phyloP scores from a whole-genome alignment of 2,797 vertebrate species.

The Lateolabrax maculatus region DNA sequence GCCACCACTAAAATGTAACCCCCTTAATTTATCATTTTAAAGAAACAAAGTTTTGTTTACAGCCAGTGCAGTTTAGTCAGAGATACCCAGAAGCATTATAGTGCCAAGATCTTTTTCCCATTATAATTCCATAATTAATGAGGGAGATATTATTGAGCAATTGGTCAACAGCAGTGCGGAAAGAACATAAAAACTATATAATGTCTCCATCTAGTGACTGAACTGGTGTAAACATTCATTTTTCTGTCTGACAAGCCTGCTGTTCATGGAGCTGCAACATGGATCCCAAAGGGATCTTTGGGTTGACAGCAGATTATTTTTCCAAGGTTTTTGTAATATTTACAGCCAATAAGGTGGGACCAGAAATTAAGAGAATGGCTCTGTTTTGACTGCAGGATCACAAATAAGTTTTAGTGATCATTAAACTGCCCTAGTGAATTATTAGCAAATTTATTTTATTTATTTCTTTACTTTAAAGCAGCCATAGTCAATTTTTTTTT shows the following conservation, averaged over 20 bases:
- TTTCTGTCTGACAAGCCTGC: background rate
- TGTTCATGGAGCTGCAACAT: background rate
- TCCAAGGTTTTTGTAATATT: background rate
- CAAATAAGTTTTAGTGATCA: background rate
- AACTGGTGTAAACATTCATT: background rate
- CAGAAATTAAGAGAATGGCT: background rate
- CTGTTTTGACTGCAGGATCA: slow-evolving; percentile 1
- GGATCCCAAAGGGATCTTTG: too few species aligned
- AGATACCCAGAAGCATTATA: background rate
- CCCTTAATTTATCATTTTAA: background rate
- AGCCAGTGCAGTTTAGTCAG: background rate
- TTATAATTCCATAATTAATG: slow-evolving; percentile 16
- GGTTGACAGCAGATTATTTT: background rate
- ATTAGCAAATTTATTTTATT: too few species aligned
- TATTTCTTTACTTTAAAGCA: background rate
- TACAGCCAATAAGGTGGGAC: background rate
- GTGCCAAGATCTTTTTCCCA: background rate
- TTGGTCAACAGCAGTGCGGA: background rate
- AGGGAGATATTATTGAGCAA: slow-evolving; percentile 1
- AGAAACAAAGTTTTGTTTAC: slow-evolving; percentile 8
- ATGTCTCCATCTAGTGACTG: slow-evolving; percentile 81
- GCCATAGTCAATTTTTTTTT: background rate
- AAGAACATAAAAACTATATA: slow-evolving; percentile 27
- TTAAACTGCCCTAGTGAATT: background rate
- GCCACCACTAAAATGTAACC: background rate